phyloP scores from a whole-genome alignment of 2,888 invertebrate genomes.

The Erebia epiphron region DNA sequence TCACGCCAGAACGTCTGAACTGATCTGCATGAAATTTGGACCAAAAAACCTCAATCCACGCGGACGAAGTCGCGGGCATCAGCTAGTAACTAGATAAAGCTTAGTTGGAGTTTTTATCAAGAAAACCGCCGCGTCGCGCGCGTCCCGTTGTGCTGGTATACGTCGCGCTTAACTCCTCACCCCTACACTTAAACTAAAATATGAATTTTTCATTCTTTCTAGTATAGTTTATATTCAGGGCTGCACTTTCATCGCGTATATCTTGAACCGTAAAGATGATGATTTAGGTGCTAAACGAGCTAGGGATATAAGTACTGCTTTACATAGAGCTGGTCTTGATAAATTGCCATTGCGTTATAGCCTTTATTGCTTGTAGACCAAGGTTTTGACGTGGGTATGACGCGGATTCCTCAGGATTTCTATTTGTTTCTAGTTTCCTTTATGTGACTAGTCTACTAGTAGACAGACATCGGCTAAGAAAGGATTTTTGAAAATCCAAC shows the following conservation, averaged over 20 bases:
- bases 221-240: constrained; percentile 26
- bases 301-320: constrained; percentile 15
- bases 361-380: background rate
- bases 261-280: constrained; percentile 24
- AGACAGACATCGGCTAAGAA: too few relatives aligned
- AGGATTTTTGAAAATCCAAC: background rate
- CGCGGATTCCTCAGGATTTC: background rate
- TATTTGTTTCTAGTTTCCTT: constrained; percentile 13
- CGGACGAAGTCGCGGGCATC: too few relatives aligned
- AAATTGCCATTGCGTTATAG: background rate
- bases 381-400: background rate
- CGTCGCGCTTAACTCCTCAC: background rate
- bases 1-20: too few relatives aligned
- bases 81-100: too few relatives aligned
- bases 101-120: too few relatives aligned
- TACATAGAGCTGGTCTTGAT: constrained; percentile 1
- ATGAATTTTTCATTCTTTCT: constrained; percentile 54
- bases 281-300: constrained; percentile 24
- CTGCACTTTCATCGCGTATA: constrained; percentile 7
- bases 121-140: too few relatives aligned
- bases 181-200: constrained; percentile 44
- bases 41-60: too few relatives aligned
- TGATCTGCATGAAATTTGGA: too few relatives aligned
- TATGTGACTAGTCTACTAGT: background rate
- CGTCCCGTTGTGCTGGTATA: background rate